Evolutionary conservation across 2,797 vertebrate genomes (phyloP).

Genomic region (Trachops cirrhosus): DNA sequence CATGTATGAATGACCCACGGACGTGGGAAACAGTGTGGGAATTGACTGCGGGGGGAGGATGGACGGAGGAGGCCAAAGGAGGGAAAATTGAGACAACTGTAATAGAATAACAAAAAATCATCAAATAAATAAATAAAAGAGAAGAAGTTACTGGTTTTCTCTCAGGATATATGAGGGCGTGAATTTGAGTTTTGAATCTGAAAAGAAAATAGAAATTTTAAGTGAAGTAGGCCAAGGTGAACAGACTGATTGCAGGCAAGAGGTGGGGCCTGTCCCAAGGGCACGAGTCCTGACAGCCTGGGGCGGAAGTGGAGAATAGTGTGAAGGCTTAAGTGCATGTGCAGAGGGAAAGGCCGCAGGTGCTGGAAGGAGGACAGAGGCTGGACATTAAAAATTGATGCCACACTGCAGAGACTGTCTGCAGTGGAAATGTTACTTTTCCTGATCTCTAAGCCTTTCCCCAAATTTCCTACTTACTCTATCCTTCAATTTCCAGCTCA

Average conservation of each 20-base stretch:
- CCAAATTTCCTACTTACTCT: not conserved
- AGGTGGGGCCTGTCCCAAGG: no score
- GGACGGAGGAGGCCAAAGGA: no score
- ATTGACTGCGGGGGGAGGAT: no score
- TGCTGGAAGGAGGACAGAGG: not conserved
- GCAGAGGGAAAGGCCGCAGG: rapidly evolving
- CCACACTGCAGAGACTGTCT: not conserved
- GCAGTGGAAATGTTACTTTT: not conserved
- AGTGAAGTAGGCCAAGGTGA: not conserved
- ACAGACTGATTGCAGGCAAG: not conserved
- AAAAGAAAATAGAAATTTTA: constrained; percentile 9
- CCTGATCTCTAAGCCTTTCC: not conserved
- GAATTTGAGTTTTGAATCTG: not conserved
- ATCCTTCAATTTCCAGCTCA: not conserved
- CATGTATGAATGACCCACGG: no score
- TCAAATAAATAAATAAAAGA: no score
- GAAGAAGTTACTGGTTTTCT: not conserved
- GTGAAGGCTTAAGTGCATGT: not conserved
- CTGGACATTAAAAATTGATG: not conserved
- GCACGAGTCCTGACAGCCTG: rapidly evolving
- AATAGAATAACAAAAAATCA: no score
- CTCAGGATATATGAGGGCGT: not conserved
- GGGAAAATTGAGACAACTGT: no score
- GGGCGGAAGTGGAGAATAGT: rapidly evolving
- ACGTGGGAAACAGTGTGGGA: no score